Base-by-base conservation (phyloP, 2,888 invertebrate genomes). In the Danaus chrysippus region DNA sequence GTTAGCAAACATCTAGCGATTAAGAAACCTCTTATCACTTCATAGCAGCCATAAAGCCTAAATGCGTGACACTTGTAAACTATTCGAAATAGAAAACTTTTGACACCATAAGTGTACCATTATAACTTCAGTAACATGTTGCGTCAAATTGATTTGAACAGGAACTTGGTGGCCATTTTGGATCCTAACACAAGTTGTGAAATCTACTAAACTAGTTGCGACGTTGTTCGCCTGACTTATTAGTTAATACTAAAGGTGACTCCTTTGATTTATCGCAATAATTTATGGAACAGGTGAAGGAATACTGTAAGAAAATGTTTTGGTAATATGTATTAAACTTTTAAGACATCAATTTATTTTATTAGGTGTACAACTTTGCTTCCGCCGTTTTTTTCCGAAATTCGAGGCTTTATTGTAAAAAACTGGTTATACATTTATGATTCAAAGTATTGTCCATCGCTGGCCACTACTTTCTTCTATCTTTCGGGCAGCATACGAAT, bases 11-110 rank as follows among this genome's bases (percentile, higher is more conserved):
- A 49, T 17, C 49, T 15, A 15, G 49, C 17, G 17, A 49, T 49
- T 49, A 49, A 49, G 17, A 17, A 17, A 49, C 49, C 49, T 15
- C 49, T 49, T 49, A 49, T 49, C 49, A 17, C 10, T 49, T 49
- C 17, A 49, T 49, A 49, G 17, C 49, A 49, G 49, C 49, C 10
- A 49, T 49, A 49, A 49, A 9, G 49, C 49, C 17, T 49, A 49
- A 49, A n/a, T 49, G 49, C 49, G 49, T 49, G 49, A 49, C 49
- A 49, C 49, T 49, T 49, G 49, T 17, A 49, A 49, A 49, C 49
- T 49, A 49, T 17, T 15, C 10, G 17, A 49, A 49, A 49, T 49
- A 15, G 15, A 17, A n/a, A 49, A 49, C 49, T 49, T 49, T 49
- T 49, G 17, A 49, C 17, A 49, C 49, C 49, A 49, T 49, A 49